Percentiles rank a stretch among this genome's conserved stretches.
Conservation (phyloP, 2,113 vertebrate species). For the Bostrychus sinensis region DNA sequence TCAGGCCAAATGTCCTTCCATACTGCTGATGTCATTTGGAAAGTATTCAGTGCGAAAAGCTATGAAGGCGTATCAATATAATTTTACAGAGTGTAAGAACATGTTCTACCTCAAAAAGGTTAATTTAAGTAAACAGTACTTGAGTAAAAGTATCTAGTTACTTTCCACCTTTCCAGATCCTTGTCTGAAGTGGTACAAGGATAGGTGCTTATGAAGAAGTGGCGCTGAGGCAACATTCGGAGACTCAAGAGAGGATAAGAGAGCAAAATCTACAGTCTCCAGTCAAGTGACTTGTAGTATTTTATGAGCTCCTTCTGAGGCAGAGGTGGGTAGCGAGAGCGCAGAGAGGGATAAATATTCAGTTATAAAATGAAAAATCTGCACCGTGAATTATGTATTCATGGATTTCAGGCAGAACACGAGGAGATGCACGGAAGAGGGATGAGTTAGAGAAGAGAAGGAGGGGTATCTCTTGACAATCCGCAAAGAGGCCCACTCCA, state of each 20-base stretch:
- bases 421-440: slow-evolving; percentile 16
- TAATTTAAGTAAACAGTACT: slow-evolving; percentile 77
- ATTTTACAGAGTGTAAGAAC: no score
- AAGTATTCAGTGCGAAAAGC: no score
- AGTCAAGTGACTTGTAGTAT: slow-evolving; percentile 58
- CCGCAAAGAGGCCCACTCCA: slow-evolving; percentile 41
- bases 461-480: slow-evolving; percentile 45
- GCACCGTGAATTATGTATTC: slow-evolving; percentile 70
- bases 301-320: slow-evolving; percentile 43
- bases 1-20: no score
- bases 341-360: slow-evolving; percentile 56
- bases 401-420: slow-evolving; percentile 52
- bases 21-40: no score
- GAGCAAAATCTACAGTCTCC: slow-evolving; percentile 48
- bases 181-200: slow-evolving; percentile 49
- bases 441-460: neutral
- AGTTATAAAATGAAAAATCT: slow-evolving; percentile 62
- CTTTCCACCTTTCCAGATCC: neutral
- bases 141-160: slow-evolving; percentile 37
- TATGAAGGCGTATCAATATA: no score
- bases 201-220: slow-evolving; percentile 46
- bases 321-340: slow-evolving; percentile 26
- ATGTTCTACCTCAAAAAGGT: no score
- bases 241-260: slow-evolving; percentile 70
- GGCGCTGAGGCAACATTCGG: slow-evolving; percentile 77